These are phyloP conservation scores for Aptenodytes patagonicus DNA, from an alignment of 2,113 vertebrate genomes.

Conservation along the genomic window DNA sequence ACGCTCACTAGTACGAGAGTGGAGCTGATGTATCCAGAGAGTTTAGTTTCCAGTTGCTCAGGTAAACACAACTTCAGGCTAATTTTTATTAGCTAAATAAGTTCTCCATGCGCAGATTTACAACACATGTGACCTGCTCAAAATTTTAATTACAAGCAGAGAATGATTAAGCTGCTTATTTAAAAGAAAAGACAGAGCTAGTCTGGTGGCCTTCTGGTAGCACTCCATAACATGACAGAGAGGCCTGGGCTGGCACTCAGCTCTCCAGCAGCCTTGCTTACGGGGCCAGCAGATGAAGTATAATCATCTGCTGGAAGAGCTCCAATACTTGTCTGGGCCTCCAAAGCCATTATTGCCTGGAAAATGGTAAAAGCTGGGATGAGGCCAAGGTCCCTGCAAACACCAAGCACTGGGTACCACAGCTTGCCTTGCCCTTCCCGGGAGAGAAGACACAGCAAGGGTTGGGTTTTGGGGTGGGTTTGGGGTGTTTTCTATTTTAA, in stretches of 20 bases:
- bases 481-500: background rate
- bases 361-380: background rate
- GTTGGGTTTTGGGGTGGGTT: background rate
- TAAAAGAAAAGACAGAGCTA: background rate
- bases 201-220: background rate
- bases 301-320: background rate
- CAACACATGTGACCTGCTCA: background rate
- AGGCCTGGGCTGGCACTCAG: background rate
- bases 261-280: background rate
- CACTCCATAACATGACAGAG: background rate
- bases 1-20: accelerated
- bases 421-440: accelerated
- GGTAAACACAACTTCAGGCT: background rate
- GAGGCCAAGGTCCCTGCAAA: background rate
- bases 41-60: background rate
- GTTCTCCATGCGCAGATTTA: background rate
- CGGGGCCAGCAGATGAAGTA: background rate
- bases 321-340: background rate
- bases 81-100: background rate
- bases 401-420: background rate
- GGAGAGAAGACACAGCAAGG: background rate
- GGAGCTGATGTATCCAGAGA: background rate
- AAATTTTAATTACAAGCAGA: background rate
- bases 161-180: background rate
- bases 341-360: background rate